These are phyloP conservation scores for Rhaphigaster nebulosa DNA, from an alignment of 2,888 invertebrate genomes.

Conservation along the genomic window DNA sequence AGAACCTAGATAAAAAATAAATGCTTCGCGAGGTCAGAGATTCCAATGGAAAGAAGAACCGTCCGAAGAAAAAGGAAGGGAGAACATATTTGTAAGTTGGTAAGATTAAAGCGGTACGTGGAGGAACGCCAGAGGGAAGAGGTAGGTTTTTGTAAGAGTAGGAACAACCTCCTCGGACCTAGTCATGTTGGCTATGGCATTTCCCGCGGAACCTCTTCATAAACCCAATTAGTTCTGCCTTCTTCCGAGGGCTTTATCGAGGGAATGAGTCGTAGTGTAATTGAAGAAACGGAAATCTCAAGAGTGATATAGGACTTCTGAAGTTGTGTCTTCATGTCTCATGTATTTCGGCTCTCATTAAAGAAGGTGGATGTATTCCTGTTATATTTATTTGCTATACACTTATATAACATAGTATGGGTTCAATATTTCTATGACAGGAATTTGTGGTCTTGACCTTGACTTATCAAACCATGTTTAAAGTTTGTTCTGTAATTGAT, in stretches of 20 bases:
- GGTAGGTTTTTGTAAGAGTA: slow-evolving; percentile 32
- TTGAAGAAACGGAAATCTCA: not conserved
- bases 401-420: too few relatives aligned
- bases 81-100: slow-evolving; percentile 39
- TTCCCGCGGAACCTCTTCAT: not conserved
- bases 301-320: not conserved
- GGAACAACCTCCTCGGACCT: not conserved
- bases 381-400: too few relatives aligned
- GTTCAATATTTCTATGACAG: too few relatives aligned
- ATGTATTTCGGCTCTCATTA: not conserved
- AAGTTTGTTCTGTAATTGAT: too few relatives aligned
- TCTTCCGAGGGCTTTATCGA: not conserved
- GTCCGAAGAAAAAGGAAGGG: slow-evolving; percentile 8
- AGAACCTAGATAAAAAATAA: not conserved
- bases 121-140: not conserved
- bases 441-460: too few relatives aligned
- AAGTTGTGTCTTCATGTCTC: not conserved
- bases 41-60: not conserved
- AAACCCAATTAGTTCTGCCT: not conserved
- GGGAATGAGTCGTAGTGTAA: not conserved
- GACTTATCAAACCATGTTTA: too few relatives aligned
- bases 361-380: too few relatives aligned
- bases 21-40: not conserved
- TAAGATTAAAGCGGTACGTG: slow-evolving; percentile 24
- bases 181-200: not conserved